phyloP scores from a whole-genome alignment of 2,797 vertebrate species.

The Propithecus deckenii region DNA sequence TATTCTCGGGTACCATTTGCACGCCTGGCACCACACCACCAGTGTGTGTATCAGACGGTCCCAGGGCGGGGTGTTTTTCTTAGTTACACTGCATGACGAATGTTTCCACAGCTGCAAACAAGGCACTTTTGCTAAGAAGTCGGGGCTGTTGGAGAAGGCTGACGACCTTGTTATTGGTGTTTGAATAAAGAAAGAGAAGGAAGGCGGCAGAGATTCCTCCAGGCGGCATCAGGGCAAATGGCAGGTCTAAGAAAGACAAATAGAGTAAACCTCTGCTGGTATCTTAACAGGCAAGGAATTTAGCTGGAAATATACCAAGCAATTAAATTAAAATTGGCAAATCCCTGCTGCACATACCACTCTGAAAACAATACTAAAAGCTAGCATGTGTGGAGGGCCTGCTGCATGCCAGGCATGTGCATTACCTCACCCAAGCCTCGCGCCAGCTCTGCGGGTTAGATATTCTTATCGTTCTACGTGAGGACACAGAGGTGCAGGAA shows the following conservation, averaged over 20 bases:
- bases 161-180: not conserved
- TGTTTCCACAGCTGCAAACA: conserved; percentile 41
- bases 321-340: conserved; percentile 27
- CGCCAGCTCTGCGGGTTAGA: not conserved
- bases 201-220: not conserved
- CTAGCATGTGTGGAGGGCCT: not conserved
- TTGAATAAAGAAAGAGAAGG: not conserved
- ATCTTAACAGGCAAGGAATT: not conserved
- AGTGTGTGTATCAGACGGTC: not conserved
- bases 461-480: not conserved
- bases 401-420: rapidly evolving
- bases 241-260: not conserved
- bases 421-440: not conserved
- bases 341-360: not conserved
- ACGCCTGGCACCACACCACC: not conserved
- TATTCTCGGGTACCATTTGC: conserved; percentile 16
- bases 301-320: not conserved
- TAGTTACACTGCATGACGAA: conserved; percentile 17
- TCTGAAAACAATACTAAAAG: not conserved
- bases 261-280: not conserved
- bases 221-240: not conserved
- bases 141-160: not conserved
- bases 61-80: conserved; percentile 23
- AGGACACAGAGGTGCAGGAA: not conserved
- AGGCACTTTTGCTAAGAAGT: conserved; percentile 5